phyloP scores from a whole-genome alignment of 2,797 vertebrate species.

The Merluccius polli region DNA sequence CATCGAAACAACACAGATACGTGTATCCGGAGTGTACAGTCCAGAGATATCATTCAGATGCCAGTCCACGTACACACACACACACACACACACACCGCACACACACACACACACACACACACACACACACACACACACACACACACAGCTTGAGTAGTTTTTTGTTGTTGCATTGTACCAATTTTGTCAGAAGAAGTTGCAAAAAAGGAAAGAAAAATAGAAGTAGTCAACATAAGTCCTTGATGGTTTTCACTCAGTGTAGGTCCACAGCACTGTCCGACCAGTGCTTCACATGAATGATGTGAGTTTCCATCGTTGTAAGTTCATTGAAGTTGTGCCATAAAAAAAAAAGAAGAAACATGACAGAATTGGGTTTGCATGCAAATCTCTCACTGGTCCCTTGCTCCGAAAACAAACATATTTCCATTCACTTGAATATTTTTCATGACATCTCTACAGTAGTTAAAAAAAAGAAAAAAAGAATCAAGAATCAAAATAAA shows the following conservation, averaged over 20 bases:
- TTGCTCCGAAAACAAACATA: slow-evolving; percentile 7
- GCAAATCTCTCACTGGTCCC: slow-evolving; percentile 42
- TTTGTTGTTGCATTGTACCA: slow-evolving; percentile 34
- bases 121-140: slow-evolving; percentile 45
- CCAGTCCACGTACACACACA: slow-evolving; percentile 50
- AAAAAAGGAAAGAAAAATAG: slow-evolving; percentile 14
- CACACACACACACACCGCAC: slow-evolving; percentile 34
- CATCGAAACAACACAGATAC: slow-evolving; percentile 56
- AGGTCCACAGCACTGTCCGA: slow-evolving; percentile 36
- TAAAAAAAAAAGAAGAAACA: slow-evolving; percentile 20
- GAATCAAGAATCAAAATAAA: slow-evolving; percentile 32
- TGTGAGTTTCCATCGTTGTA: slow-evolving; percentile 32
- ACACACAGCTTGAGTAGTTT: slow-evolving; percentile 20
- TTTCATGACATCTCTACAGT: neutral
- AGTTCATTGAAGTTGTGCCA: slow-evolving; percentile 70
- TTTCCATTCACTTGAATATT: slow-evolving; percentile 15
- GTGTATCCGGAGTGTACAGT: slow-evolving; percentile 43
- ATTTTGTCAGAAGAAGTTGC: slow-evolving; percentile 36
- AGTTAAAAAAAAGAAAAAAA: slow-evolving; percentile 27
- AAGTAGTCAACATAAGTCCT: neutral
- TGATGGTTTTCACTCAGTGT: slow-evolving; percentile 34
- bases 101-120: slow-evolving; percentile 53
- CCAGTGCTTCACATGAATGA: slow-evolving; percentile 60
- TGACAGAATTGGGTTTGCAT: slow-evolving; percentile 37
- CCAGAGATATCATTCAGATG: slow-evolving; percentile 49